A percentile compares a stretch with the other conserved stretches of the same genome.
Conservation (phyloP, 2,888 invertebrate genomes). For the Aporophyla lueneburgensis region DNA sequence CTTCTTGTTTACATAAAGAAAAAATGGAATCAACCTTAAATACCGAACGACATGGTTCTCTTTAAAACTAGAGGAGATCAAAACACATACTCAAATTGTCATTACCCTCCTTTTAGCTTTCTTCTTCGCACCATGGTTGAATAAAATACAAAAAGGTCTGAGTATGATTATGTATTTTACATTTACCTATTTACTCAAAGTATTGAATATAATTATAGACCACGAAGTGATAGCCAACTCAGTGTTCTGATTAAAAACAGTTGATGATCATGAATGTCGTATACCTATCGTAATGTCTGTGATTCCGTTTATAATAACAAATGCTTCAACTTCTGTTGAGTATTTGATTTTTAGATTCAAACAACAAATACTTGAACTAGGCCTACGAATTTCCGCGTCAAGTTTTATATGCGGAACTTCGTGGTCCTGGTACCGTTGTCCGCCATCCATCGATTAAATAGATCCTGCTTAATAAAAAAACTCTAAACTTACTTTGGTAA, state of each 20-base stretch:
- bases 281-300: conserved; percentile 29
- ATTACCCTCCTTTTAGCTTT: conserved; percentile 25
- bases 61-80: neutral
- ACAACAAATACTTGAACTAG: neutral
- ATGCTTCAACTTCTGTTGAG: neutral
- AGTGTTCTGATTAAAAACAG: conserved; percentile 54
- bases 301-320: conserved; percentile 26
- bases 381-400: no score
- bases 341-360: conserved; percentile 1
- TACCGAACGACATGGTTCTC: neutral
- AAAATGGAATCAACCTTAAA: neutral
- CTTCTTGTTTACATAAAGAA: neutral
- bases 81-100: conserved; percentile 23
- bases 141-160: conserved; percentile 3
- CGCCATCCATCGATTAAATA: no score
- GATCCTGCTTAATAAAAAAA: no score
- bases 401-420: no score
- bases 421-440: no score
- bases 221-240: conserved; percentile 64
- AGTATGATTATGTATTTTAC: neutral
- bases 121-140: neutral
- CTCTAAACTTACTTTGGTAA: neutral
- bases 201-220: conserved; percentile 54
- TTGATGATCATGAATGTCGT: conserved; percentile 37
- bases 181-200: conserved; percentile 40